Base-by-base conservation (phyloP, 2,888 invertebrate species). In the Heterodera filipjevi region DNA sequence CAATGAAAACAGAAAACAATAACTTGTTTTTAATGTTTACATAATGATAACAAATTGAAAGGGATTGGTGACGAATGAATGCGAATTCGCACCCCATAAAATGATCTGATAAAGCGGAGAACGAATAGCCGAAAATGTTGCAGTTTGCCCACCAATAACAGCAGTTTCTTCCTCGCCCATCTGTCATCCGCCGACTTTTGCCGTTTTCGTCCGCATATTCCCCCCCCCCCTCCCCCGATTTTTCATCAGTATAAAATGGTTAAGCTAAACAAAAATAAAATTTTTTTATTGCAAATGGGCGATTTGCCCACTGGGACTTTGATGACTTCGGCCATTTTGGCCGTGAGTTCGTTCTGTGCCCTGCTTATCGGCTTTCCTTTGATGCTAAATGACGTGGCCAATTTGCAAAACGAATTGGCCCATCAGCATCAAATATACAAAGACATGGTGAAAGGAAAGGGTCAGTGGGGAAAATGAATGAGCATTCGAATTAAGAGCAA, bases 361-460 rank as follows among this genome's bases (percentile, higher is more conserved):
- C 77, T 86, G 77, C 71, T 84, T 1, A 80, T 84, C 49, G 83
- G 84, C 16, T 78, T 85, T 64, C 86, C 86, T 14, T 73, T 84
- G 32, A 82, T 86, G 46, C 82, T 85, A 77, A 82, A 82, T 46
- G 82, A 85, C 33, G 79, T 86, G 70, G 80, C 82, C 8, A 81
- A 82, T n/a, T 79, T 87, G 82, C 84, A 83, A 77, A 76, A 80
- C 30, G 82, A 86, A 76, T 76, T 86, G 76, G 83, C 82, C 49
- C 46, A 76, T 19, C 82, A 85, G 12, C 82, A 83, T 64, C 76
- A 80, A 44, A 82, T 80, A 59, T 86, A 86, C 74, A 81, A 85
- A 71, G 85, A 86, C 19, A 84, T 85, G 78, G 74, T 53, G 22
- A 53, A 22, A 3, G 19, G 49, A 6, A 53, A 3, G 22, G 46